Evolutionary conservation across 2,113 vertebrate genomes (phyloP), one percentile per base, ranked within the genome.

Genomic region (Bucco capensis): DNA sequence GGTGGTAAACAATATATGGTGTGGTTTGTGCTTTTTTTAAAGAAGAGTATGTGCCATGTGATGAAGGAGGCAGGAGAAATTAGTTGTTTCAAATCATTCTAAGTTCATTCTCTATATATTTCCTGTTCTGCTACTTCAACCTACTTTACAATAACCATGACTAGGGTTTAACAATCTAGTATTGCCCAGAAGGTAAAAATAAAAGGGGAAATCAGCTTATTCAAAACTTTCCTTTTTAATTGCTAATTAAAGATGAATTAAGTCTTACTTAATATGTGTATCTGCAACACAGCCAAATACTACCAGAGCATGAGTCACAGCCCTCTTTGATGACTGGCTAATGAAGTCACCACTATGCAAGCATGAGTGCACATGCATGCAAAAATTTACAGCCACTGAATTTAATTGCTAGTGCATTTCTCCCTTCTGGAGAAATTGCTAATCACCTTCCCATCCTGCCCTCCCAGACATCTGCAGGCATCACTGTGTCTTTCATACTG

Each of bases 161-260:
- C 46, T 53, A 53, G 64, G 53, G 53, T 25, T 50, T 79, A 58
- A 19, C 21, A 60, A 35, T 56, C 25, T 24, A n/a, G 38, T 19
- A 19, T 42, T 65, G 64, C 42, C 42, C 46, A 80, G 77, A 66
- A 47, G 73, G 42, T 1, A 4, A 42, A 66, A 86, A 66, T 85
- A 44, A 40, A 10, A 10, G 7, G 22, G 24, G 1, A 47, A 61
- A 58, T 15, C 10, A 84, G 16, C 69, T 86, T 31, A 42, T 85
- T 65, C 33, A 76, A 57, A 69, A 64, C 58, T 77, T 47, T 47
- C 8, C 31, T 86, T 67, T 58, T 80, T 94, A 93, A 95, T 61
- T 92, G 80, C 74, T 88, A 93, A 89, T 95, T 94, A 94, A 89
- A 76, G 65, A 91, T 65, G 57, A 82, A 82, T 88, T 13, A 62